Conservation (phyloP, 2,888 invertebrate species). For the Drosophila melanocephala region DNA sequence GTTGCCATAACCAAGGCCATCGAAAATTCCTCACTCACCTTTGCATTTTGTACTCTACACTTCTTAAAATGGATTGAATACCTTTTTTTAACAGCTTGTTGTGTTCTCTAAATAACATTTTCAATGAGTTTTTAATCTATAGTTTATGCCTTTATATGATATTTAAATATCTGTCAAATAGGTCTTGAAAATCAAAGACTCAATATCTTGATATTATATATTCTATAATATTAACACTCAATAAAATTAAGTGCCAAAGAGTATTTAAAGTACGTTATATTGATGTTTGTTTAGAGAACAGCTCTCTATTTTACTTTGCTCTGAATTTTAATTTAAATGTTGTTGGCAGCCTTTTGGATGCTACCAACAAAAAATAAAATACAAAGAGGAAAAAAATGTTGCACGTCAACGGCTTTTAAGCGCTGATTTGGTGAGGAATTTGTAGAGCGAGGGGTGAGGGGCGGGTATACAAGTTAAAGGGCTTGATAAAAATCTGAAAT, state of each 20-base stretch:
- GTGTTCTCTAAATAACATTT: not conserved
- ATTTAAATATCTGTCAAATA: not conserved
- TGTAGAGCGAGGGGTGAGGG: not conserved
- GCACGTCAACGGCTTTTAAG: slow-evolving; percentile 72
- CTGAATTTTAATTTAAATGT: slow-evolving; percentile 78
- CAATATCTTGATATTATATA: not conserved
- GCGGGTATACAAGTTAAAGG: slow-evolving; percentile 35
- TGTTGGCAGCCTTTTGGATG: slow-evolving; percentile 69
- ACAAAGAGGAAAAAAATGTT: slow-evolving; percentile 38
- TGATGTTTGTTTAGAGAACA: slow-evolving; percentile 18
- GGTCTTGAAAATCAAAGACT: not conserved
- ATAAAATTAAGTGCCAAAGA: slow-evolving; percentile 5
- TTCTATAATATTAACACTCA: not conserved
- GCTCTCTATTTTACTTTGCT: slow-evolving; percentile 44
- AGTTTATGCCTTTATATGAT: not conserved
- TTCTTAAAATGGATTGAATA: not conserved
- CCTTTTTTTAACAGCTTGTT: not conserved
- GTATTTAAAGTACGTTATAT: slow-evolving; percentile 25
- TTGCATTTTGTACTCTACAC: slow-evolving; percentile 25
- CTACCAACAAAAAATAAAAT: slow-evolving; percentile 31
- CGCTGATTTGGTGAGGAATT: slow-evolving; percentile 65
- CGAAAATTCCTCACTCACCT: slow-evolving; percentile 25
- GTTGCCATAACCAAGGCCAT: slow-evolving; percentile 54
- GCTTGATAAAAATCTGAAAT: slow-evolving; percentile 77
- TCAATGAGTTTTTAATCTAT: not conserved